phyloP scores from a whole-genome alignment of 2,797 vertebrate genomes.

The Fundulus diaphanus region DNA sequence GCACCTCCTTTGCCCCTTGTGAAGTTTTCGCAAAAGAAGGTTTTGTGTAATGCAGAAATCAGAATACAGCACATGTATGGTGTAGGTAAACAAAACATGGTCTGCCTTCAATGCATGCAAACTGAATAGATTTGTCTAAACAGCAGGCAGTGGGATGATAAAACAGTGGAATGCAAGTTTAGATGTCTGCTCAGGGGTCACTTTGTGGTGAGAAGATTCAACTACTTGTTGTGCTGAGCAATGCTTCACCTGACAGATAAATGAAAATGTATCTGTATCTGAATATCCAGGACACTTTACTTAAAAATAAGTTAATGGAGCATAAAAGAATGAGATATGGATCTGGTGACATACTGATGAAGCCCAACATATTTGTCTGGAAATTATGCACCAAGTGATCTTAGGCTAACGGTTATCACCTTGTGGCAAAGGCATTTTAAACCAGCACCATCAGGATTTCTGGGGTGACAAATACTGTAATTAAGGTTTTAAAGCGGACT shows the following conservation, averaged over 20 bases:
- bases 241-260: constrained; percentile 12
- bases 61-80: no score
- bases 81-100: not conserved
- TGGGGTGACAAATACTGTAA: not conserved
- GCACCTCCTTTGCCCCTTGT: not conserved
- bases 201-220: constrained; percentile 9
- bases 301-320: not conserved
- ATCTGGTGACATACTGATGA: not conserved
- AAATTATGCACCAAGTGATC: not conserved
- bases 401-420: not conserved
- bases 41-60: not conserved
- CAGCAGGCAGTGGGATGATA: not conserved
- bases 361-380: not conserved
- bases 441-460: not conserved
- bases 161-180: constrained; percentile 2
- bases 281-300: constrained; percentile 1
- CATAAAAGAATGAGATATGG: not conserved
- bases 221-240: constrained; percentile 15
- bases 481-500: not conserved
- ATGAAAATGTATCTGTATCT: constrained; percentile 21
- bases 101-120: not conserved
- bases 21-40: not conserved
- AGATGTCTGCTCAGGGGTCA: constrained; percentile 13
- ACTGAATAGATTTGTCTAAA: not conserved
- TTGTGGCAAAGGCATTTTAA: not conserved